Base-by-base conservation (phyloP, 1,140 invertebrate species). In the Condylostylus longicornis region DNA sequence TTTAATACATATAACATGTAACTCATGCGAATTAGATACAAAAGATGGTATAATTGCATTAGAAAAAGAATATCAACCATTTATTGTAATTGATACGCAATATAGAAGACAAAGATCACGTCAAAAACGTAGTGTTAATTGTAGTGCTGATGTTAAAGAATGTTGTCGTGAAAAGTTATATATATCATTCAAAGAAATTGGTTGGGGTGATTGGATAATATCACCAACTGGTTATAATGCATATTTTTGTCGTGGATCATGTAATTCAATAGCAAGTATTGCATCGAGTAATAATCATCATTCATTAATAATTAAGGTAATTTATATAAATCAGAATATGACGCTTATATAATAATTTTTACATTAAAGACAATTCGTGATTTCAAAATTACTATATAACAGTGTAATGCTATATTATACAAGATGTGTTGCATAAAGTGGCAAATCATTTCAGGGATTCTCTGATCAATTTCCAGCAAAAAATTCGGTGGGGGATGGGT, bases 181-280 rank as follows among this genome's bases (percentile, higher is more conserved):
- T 47, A 76, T 90, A 12, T 79, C 75, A 41, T 89, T 90, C 52
- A 71, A 70, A 17, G 80, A 84, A 18, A 77, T 90, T 27, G 83
- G 83, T 28, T 90, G 84, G 85, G 75, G 76, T 44, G 77, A 85
- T 56, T 88, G 83, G 81, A 86, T 91, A 35, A 69, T 89, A 14
- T 67, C 77, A 31, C 86, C 85, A 0, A 66, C 64, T 9, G 79
- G 77, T 0, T 88, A 87, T 53, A 70, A 85, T 41, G 82, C 83
- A 0, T 84, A 84, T 57, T 88, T 82, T 61, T 89, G 84, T 46
- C 76, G 74, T 21, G 85, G 85, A 1, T 76, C 74, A 5, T 88
- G 84, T 51, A 64, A 69, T 0, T 69, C 73, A 0, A 74, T 77
- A 4, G 70, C 75, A 2, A 73, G 78, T 9, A 65, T 81, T 2